Evolutionary conservation across 2,113 vertebrate species (phyloP).

Genomic region (Cygnus atratus): DNA sequence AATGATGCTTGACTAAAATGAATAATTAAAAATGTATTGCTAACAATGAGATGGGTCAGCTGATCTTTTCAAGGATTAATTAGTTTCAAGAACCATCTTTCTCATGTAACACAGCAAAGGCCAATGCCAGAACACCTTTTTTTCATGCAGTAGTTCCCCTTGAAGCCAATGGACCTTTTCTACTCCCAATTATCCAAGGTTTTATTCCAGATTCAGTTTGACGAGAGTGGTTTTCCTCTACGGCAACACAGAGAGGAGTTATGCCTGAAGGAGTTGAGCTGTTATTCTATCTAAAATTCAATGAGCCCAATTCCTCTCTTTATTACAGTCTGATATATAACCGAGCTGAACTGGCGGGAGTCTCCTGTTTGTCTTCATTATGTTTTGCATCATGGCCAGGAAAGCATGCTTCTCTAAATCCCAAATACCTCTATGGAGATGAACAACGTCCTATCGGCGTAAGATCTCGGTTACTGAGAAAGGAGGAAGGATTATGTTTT

Average conservation of each 20-base stretch:
- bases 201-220: conserved; percentile 15
- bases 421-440: background rate
- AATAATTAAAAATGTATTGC: conserved; percentile 83
- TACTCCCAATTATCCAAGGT: conserved; percentile 9
- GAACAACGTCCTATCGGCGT: background rate
- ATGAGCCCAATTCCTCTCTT: background rate
- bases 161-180: conserved; percentile 21
- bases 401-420: background rate
- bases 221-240: background rate
- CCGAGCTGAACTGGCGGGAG: background rate
- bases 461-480: background rate
- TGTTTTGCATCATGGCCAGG: background rate
- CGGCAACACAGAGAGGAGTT: background rate
- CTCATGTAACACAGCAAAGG: conserved; percentile 50
- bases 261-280: background rate
- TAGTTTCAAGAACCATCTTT: conserved; percentile 71
- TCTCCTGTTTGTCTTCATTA: conserved; percentile 13
- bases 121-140: conserved; percentile 26
- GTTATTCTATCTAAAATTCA: background rate
- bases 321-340: background rate
- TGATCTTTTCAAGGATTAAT: conserved; percentile 79
- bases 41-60: conserved; percentile 77
- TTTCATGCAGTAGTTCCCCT: background rate
- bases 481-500: background rate
- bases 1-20: conserved; percentile 82